Conservation (phyloP, 2,113 vertebrate species). For the Spea bombifrons region DNA sequence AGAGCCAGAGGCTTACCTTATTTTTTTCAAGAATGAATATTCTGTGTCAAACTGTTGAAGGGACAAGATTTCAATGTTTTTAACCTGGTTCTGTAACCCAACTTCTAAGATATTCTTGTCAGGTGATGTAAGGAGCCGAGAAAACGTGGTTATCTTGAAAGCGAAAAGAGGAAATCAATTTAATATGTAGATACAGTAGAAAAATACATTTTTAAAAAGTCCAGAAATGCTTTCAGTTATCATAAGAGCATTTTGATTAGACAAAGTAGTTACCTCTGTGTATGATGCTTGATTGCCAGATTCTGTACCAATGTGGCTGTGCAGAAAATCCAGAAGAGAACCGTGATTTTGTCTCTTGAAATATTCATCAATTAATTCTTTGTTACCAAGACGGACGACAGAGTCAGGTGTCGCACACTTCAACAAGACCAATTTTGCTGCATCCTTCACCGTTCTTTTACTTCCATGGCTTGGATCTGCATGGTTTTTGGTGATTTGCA, state of each 20-base stretch:
- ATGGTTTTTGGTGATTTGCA: constrained; percentile 71
- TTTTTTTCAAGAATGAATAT: constrained; percentile 81
- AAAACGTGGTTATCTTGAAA: constrained; percentile 88
- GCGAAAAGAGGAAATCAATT: not conserved
- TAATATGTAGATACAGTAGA: too few relatives aligned
- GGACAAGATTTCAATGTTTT: constrained; percentile 68
- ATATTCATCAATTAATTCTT: constrained; percentile 63
- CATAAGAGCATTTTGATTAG: not conserved
- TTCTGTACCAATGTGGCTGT: constrained; percentile 53
- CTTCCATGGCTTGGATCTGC: constrained; percentile 46
- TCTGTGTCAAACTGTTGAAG: constrained; percentile 94
- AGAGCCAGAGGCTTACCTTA: constrained; percentile 69
- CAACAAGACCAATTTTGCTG: constrained; percentile 73
- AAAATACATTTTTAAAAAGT: too few relatives aligned
- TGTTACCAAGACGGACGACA: constrained; percentile 71
- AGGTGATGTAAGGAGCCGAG: constrained; percentile 80
- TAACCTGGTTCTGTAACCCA: constrained; percentile 52
- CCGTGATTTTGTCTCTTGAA: constrained; percentile 75
- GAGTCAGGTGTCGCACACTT: constrained; percentile 88
- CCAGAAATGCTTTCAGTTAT: too few relatives aligned
- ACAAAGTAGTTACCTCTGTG: constrained; percentile 74
- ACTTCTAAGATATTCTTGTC: constrained; percentile 65
- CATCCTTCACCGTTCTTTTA: constrained; percentile 53
- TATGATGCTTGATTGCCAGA: constrained; percentile 53
- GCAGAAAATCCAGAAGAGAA: constrained; percentile 79